Conservation (phyloP, 35 echinoderm and acorn worm genomes). For the Ophioderma brevispina region DNA sequence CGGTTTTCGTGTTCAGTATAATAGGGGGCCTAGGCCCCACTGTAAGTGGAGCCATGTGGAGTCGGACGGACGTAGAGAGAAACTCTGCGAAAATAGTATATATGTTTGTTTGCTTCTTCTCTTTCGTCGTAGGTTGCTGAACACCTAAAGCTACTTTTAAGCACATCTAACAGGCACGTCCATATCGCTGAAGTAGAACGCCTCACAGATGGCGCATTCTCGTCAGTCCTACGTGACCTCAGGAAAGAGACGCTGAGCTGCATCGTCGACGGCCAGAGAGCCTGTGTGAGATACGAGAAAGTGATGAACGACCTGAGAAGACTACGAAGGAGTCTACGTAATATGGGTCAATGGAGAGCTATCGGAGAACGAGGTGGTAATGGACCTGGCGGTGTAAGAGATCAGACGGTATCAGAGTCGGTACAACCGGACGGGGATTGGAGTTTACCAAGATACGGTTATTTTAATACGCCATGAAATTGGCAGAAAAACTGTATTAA, state of each 20-base stretch:
- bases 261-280: constrained; percentile 29
- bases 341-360: constrained; percentile 1
- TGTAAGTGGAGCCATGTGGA: background rate
- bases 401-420: background rate
- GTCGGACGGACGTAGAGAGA: background rate
- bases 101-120: too few species aligned
- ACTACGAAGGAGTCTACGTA: constrained; percentile 9
- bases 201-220: background rate
- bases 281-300: constrained; percentile 27
- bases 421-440: background rate
- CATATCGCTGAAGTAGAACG: background rate
- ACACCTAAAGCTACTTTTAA: background rate
- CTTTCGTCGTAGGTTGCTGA: background rate
- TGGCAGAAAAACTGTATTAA: too few species aligned
- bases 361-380: background rate
- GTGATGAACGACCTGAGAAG: constrained; percentile 20
- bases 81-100: too few species aligned
- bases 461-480: background rate
- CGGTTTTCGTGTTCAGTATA: background rate
- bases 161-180: background rate
- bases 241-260: background rate
- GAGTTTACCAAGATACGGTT: constrained; percentile 13
- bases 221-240: constrained; percentile 5
- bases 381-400: too few species aligned
- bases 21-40: background rate